Evolutionary conservation across 2,888 invertebrate species (phyloP), one percentile per base, ranked within the genome.

Genomic region (Microlaimidae sp.): DNA sequence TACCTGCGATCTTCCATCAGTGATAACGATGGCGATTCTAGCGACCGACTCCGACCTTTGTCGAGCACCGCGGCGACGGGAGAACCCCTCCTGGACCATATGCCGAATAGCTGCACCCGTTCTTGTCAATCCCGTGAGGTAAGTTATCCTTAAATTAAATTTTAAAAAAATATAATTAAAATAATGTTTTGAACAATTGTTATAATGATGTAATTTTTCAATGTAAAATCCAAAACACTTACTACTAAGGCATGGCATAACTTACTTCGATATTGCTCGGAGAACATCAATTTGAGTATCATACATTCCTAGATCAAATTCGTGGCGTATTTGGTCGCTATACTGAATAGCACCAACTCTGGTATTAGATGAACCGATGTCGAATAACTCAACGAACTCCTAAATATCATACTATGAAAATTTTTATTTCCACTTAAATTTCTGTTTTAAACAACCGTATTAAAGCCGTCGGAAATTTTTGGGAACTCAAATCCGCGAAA

Each of bases 1-100:
- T n/a, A n/a, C n/a, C n/a, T 68, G 69, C 27, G 71, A 70, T 24
- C 68, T 58, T 4, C 72, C 73, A 56, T 73, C 72, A 1, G 72
- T 72, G 28, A 73, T 65, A 4, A 73, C 69, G 38, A 73, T 66
- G 13, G 69, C 70, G 1, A 73, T 64, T 53, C 65, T 64, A 3
- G 65, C 67, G 1, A 69, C 64, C 43, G 63, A 60, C 25, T 55
- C 45, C 3, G 57, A 56, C 60, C 45, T 38, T 2, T 59, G 63
- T 45, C 66, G 54, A 17, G 64, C 64, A 46, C 66, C 66, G 28
- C 63, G 49, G 10, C 26, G 10, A 17, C 24, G 47, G 5, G 57
- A 56, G 59, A 69, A 67, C 38, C 66, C 67, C 56, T 69, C 66
- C 38, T 60, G 54, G 2, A 66, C 66, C 66, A 69, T 65, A 57